Percentiles rank a stretch among this genome's conserved stretches.
Evolutionary conservation across 2,888 invertebrate species (phyloP).

Genomic region (Mesorhabditis belari): DNA sequence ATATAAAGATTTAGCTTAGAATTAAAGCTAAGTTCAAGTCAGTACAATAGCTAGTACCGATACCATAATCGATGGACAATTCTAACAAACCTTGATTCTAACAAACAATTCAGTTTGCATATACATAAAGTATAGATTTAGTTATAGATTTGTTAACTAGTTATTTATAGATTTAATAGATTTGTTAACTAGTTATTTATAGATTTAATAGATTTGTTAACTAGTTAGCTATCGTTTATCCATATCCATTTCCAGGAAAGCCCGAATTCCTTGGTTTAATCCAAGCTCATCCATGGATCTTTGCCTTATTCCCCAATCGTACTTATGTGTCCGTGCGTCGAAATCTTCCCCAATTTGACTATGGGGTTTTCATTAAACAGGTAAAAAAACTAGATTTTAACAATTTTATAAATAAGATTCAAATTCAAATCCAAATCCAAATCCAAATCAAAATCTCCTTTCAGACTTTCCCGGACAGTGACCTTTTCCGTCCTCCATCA

Average conservation of each 20-base stretch:
- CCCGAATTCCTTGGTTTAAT: conserved; percentile 45
- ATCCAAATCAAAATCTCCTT: no score
- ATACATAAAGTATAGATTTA: not conserved
- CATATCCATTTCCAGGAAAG: no score
- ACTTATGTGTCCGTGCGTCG: conserved; percentile 51
- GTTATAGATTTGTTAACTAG: not conserved
- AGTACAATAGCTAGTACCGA: no score
- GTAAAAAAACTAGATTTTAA: conserved; percentile 12
- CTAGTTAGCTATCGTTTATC: not conserved
- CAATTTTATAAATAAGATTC: not conserved
- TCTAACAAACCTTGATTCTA: no score
- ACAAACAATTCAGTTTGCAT: no score
- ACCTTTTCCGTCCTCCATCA: conserved; percentile 1
- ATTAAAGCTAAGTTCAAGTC: no score
- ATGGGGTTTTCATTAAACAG: conserved; percentile 43
- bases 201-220: not conserved
- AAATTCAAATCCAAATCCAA: no score
- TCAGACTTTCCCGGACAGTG: conserved; percentile 16
- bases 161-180: not conserved
- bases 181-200: not conserved
- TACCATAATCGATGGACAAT: no score
- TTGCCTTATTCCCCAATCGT: conserved; percentile 50
- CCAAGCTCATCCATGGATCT: conserved; percentile 48
- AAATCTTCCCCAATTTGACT: conserved; percentile 50
- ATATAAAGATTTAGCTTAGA: no score